Evolutionary conservation across 2,888 invertebrate genomes (phyloP).

Genomic region (Falcaria lacertinaria): DNA sequence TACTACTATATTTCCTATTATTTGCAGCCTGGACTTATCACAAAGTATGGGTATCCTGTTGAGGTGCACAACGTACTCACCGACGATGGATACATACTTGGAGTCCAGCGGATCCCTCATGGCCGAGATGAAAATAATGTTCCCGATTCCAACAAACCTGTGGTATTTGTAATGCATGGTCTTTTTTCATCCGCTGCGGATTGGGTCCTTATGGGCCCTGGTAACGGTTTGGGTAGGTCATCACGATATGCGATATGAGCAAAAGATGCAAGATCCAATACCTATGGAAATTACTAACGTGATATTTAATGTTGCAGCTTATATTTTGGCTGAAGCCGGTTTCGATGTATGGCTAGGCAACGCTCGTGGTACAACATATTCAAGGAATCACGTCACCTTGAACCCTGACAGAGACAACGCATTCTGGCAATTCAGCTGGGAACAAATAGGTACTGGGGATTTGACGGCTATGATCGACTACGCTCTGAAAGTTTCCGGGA

Average conservation of each 20-base stretch:
- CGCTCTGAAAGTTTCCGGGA: constrained; percentile 75
- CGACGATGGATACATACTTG: constrained; percentile 36
- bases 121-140: constrained; percentile 27
- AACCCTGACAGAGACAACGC: constrained; percentile 39
- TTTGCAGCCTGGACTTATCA: constrained; percentile 29
- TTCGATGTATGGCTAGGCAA: constrained; percentile 90
- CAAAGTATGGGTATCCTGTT: constrained; percentile 32
- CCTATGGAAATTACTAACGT: too few relatives aligned
- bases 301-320: constrained; percentile 29
- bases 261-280: background rate
- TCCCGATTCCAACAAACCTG: constrained; percentile 58
- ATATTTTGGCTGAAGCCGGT: constrained; percentile 79
- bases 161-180: constrained; percentile 81
- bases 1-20: too few relatives aligned
- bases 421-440: constrained; percentile 87
- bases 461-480: constrained; percentile 88
- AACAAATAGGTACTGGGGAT: constrained; percentile 87
- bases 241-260: background rate
- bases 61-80: constrained; percentile 34
- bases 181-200: constrained; percentile 83
- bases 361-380: constrained; percentile 84
- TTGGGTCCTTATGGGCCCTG: constrained; percentile 84
- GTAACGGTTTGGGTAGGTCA: constrained; percentile 78
- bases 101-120: constrained; percentile 34
- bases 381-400: constrained; percentile 70